Base-by-base conservation (phyloP, 30 jellyfish, hydroid and myxozoan species). In the Catostylus mosaicus region DNA sequence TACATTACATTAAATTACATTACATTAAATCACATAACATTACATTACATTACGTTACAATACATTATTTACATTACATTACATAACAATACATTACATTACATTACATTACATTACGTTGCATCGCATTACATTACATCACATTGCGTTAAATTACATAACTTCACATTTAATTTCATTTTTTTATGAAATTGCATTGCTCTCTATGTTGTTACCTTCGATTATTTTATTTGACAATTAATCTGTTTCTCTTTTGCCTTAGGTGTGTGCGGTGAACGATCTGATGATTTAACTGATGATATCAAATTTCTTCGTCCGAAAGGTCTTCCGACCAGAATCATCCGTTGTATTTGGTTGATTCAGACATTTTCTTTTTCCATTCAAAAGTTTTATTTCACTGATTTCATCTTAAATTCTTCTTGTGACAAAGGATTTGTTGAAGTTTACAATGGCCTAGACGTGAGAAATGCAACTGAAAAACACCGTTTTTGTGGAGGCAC, bases 221-320 rank as follows among this genome's bases (percentile, higher is more conserved):
- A n/a, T n/a, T n/a, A n/a, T n/a, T n/a, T n/a, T n/a, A n/a, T n/a
- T n/a, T n/a, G n/a, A n/a, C n/a, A n/a, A n/a, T n/a, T n/a, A 16
- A 16, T 8, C 63, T 48, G 2, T 8, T 50, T 0, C 24, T 27
- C 63, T 18, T 50, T 79, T 67, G 0, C n/a, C n/a, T n/a, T n/a
- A 80, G 90, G 75, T 47, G 30, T 69, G 8, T 48, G 77, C 48
- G 92, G 92, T 35, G 86, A 74, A 35, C n/a, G 60, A 61, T 12
- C 63, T 7, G 67, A 77, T 1, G 32, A 46, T 0, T 18, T 1
- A 3, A 33, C 43, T 0, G 92, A 83, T 18, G 34, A 37, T 19
- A 70, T 82, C 20, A 26, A 37, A 23, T 79, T 63, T 61, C 34
- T 22, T 10, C 33, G 63, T 18, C 61, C 24, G 45, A 59, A 54